Percentiles rank a stretch among this genome's conserved stretches.
These are phyloP conservation scores for Amorpha juglandis DNA, from an alignment of 2,888 invertebrate species.

Conservation along the genomic window DNA sequence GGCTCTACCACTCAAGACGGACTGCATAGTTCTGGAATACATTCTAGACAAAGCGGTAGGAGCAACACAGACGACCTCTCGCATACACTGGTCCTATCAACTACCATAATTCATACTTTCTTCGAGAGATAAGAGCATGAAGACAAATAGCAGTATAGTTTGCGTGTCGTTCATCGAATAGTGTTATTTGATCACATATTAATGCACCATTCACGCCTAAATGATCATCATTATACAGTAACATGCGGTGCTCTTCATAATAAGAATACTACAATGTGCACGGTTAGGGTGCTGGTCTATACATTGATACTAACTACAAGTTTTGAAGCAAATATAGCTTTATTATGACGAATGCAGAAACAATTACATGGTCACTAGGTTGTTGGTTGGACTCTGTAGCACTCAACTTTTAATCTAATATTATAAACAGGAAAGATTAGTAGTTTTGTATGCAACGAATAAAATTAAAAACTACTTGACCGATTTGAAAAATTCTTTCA, in stretches of 20 bases:
- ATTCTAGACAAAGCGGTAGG: too few relatives aligned
- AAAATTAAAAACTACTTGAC: too few relatives aligned
- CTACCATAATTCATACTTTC: background rate
- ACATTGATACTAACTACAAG: background rate
- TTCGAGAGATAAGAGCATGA: background rate
- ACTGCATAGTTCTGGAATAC: too few relatives aligned
- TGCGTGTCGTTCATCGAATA: background rate
- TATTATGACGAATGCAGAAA: background rate
- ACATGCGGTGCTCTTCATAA: conserved; percentile 34
- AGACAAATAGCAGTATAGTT: conserved; percentile 1
- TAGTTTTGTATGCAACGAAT: too few relatives aligned
- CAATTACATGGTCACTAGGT: too few relatives aligned
- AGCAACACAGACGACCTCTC: background rate
- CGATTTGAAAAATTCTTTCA: too few relatives aligned
- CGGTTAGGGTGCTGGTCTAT: background rate
- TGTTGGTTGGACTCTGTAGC: too few relatives aligned
- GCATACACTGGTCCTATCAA: background rate
- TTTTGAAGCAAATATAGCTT: background rate
- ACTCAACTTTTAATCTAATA: too few relatives aligned
- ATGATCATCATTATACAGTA: conserved; percentile 36
- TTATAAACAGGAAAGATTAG: too few relatives aligned
- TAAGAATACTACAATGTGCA: conserved; percentile 1
- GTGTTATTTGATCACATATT: conserved; percentile 28
- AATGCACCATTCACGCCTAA: conserved; percentile 33
- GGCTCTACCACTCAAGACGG: too few relatives aligned